Base-by-base conservation (phyloP, 2,888 invertebrate species). In the Andrena praecox region DNA sequence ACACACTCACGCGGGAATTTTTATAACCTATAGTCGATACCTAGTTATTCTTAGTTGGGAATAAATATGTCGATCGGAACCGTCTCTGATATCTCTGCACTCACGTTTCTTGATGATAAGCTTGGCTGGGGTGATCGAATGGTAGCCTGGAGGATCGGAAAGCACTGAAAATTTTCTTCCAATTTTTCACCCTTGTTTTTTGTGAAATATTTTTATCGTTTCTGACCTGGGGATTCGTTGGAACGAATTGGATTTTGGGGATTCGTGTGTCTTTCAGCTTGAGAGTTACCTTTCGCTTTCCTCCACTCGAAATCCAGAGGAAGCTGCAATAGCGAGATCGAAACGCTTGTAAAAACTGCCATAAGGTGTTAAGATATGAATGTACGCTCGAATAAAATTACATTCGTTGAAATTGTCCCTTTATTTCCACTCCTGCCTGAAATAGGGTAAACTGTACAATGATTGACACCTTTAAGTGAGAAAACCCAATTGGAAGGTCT, bases 61-160 rank as follows among this genome's bases (percentile, higher is more conserved):
- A 70, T 77, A 77, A 68, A 78, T 31, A 33, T 29, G 62, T 67
- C 52, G 60, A 20, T 29, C 35, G 12, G 60, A 71, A 70, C 60
- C 7, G 12, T 70, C 29, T 27, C 8, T n/a, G 6, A 27, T 42
- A 16, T 60, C 3, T 42, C 12, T 56, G 27, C 56, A 27, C 20
- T 56, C 27, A 27, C 56, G 56, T 35, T 68, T 54, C 16, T 20
- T 7, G 33, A 2, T 27, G 12, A 7, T 12, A 6, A 16, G 12
- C 33, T 56, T n/a, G 1, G 54, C 12, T 35, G 33, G 4, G 31
- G 20, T 12, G 0, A 24, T 10, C 35, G 33, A 10, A 60, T 35
- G 52, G 52, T 33, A 56, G 2, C 35, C n/a, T 20, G 4, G 24
- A 56, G 24, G 20, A 54, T 54, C 54, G 54, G 8, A 3, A 10